Evolutionary conservation across 2,797 vertebrate species (phyloP).

Genomic region (Anas bernieri): DNA sequence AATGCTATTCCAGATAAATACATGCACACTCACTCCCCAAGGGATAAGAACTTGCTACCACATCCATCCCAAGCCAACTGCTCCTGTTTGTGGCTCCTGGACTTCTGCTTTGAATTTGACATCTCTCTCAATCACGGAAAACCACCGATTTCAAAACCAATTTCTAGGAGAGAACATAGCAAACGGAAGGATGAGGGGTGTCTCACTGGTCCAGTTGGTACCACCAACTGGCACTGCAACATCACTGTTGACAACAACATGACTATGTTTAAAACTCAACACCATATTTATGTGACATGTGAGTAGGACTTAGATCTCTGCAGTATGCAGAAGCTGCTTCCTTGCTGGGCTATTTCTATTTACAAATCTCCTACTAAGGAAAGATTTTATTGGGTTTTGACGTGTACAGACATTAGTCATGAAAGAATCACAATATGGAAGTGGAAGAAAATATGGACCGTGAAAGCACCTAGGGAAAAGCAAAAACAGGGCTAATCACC

Average conservation of each 20-base stretch:
- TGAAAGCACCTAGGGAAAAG: neutral
- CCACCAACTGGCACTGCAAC: neutral
- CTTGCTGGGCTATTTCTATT: neutral
- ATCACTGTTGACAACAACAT: neutral
- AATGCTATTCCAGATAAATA: neutral
- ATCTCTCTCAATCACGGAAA: neutral
- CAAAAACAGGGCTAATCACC: neutral
- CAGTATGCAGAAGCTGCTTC: neutral
- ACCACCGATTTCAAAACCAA: neutral
- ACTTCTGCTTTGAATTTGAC: neutral
- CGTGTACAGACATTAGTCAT: neutral
- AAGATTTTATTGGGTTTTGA: neutral
- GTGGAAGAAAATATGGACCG: neutral
- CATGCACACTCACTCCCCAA: rapidly evolving
- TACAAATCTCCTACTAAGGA: neutral
- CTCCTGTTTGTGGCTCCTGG: neutral
- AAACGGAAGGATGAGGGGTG: rapidly evolving
- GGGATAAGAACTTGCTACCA: neutral
- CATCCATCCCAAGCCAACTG: neutral
- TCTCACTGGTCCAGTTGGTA: rapidly evolving
- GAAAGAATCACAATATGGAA: neutral
- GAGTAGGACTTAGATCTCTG: neutral
- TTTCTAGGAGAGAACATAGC: rapidly evolving
- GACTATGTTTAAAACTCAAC: neutral
- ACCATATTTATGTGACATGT: rapidly evolving